phyloP scores from a whole-genome alignment of 2,888 invertebrate genomes.

The Protophormia terraenovae region DNA sequence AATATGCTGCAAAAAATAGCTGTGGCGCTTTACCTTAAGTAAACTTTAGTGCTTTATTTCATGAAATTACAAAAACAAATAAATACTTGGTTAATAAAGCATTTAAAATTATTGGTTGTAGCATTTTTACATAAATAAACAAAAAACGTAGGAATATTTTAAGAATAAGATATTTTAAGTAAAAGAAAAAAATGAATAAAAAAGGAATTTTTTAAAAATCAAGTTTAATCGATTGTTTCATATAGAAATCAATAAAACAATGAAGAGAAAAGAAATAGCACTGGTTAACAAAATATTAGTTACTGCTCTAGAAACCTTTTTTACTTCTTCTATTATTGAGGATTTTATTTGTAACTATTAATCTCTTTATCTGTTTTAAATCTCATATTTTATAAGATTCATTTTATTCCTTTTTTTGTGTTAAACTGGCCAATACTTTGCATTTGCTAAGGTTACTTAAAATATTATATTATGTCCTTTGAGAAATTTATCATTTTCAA shows the following conservation, averaged over 20 bases:
- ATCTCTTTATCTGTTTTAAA: constrained; percentile 50
- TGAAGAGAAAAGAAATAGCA: not conserved
- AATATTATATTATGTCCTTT: not conserved
- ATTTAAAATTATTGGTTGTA: constrained; percentile 54
- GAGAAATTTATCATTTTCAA: not conserved
- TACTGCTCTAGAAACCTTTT: not conserved
- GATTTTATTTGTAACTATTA: not conserved
- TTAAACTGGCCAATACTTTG: constrained; percentile 39
- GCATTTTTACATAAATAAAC: constrained; percentile 4
- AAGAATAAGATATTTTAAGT: too few species aligned
- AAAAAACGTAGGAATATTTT: not conserved
- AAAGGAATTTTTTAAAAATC: not conserved
- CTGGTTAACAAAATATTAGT: not conserved
- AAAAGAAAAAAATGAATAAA: not conserved
- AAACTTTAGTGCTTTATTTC: constrained; percentile 27
- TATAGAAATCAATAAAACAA: not conserved
- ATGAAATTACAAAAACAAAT: constrained; percentile 41
- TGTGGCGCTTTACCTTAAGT: constrained; percentile 36
- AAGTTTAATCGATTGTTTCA: constrained; percentile 4
- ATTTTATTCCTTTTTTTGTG: not conserved
- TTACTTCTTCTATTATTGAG: constrained; percentile 12
- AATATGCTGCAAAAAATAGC: not conserved
- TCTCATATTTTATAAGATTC: constrained; percentile 23
- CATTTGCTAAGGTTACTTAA: constrained; percentile 49
- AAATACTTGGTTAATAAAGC: constrained; percentile 57